Conservation (phyloP, 2,113 vertebrate species). For the Cephalopholis sonnerati region DNA sequence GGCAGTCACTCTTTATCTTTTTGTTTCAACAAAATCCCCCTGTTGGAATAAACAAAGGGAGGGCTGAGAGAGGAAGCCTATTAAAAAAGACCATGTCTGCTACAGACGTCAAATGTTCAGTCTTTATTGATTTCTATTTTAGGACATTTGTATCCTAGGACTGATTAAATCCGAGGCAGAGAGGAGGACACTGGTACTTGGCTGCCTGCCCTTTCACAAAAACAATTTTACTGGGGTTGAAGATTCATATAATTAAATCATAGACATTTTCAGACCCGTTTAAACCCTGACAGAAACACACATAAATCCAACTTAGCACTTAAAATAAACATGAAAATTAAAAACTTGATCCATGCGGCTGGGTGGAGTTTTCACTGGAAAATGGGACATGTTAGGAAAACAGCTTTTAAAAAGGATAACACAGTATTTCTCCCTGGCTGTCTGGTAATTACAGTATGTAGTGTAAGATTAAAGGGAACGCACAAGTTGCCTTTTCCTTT, state of each 20-base stretch:
- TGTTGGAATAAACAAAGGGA: not conserved
- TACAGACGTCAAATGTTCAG: not conserved
- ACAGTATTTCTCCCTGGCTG: not conserved
- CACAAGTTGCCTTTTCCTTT: not conserved
- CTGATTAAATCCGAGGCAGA: not conserved
- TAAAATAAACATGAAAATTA: not conserved
- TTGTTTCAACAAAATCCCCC: not conserved
- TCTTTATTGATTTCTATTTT: not conserved
- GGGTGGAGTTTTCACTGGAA: not conserved
- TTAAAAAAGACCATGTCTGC: not conserved
- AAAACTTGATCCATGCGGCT: not conserved
- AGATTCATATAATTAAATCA: not conserved
- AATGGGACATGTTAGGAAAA: not conserved
- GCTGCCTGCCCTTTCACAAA: not conserved
- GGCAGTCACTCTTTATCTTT: not conserved
- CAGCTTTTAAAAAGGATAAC: not conserved
- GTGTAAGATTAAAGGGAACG: not conserved
- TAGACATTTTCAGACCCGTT: not conserved
- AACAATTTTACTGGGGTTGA: not conserved
- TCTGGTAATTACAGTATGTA: not conserved
- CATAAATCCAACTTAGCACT: not conserved
- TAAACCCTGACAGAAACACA: not conserved
- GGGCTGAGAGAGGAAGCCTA: not conserved
- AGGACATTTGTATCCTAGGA: conserved; percentile 2
- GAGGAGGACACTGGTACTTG: not conserved